Conservation (phyloP, 92 coral and sea anemone species). For the Siderastrea siderea region DNA sequence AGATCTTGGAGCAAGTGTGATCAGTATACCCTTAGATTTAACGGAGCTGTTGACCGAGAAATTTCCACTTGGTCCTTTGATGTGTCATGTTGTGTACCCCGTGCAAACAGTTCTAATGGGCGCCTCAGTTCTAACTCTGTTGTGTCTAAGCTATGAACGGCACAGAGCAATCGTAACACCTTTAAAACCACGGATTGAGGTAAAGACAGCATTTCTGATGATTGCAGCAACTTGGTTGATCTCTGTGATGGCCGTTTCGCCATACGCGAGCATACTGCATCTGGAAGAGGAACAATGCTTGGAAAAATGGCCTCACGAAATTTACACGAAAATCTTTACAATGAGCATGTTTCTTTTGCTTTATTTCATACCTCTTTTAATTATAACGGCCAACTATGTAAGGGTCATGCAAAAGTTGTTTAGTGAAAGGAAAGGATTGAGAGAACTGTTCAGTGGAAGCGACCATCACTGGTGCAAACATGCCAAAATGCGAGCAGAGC, state of each 20-base stretch:
- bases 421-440: slow-evolving; percentile 36
- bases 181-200: slow-evolving; percentile 58
- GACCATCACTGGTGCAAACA: slow-evolving; percentile 1
- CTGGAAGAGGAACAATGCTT: slow-evolving; percentile 49
- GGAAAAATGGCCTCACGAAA: slow-evolving; percentile 67
- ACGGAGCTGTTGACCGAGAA: slow-evolving; percentile 59
- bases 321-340: slow-evolving; percentile 56
- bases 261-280: slow-evolving; percentile 70
- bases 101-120: slow-evolving; percentile 79
- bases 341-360: slow-evolving; percentile 59
- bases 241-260: slow-evolving; percentile 63
- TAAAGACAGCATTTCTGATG: slow-evolving; percentile 36
- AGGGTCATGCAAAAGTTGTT: slow-evolving; percentile 38
- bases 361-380: slow-evolving; percentile 58
- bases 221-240: slow-evolving; percentile 74
- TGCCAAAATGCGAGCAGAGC: slow-evolving; percentile 63
- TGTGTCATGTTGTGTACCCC: slow-evolving; percentile 82
- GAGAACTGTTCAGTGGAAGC: slow-evolving; percentile 37
- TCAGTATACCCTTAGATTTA: slow-evolving; percentile 77
- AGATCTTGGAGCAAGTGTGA: slow-evolving; percentile 70
- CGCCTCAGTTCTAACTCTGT: slow-evolving; percentile 74
- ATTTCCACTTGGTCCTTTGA: slow-evolving; percentile 62
- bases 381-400: slow-evolving; percentile 53
- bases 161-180: slow-evolving; percentile 84
- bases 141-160: slow-evolving; percentile 72